Evolutionary conservation across 2,113 vertebrate species (phyloP).

Genomic region (Rynchops niger): DNA sequence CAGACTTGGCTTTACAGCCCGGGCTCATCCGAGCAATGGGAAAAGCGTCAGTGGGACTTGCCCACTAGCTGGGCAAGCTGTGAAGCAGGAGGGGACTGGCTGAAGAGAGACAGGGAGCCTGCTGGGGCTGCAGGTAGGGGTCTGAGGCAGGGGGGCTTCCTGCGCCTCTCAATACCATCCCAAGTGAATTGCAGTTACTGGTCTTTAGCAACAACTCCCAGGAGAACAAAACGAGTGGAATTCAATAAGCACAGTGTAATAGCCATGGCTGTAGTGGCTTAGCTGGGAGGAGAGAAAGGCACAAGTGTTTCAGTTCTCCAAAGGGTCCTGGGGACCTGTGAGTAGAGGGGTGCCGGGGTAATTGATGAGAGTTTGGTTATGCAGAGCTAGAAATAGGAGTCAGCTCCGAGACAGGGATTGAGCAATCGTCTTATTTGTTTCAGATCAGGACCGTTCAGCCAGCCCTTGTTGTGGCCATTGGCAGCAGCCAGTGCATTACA

Average conservation of each 20-base stretch:
- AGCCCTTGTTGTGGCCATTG: background rate
- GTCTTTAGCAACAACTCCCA: background rate
- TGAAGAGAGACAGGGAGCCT: background rate
- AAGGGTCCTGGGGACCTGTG: background rate
- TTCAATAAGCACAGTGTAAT: background rate
- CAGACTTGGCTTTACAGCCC: background rate
- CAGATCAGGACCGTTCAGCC: background rate
- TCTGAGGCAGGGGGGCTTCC: background rate
- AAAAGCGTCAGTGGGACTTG: background rate
- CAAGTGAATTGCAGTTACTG: background rate
- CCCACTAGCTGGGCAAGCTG: background rate
- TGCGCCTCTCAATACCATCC: background rate
- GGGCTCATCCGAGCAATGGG: background rate
- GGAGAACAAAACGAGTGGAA: background rate
- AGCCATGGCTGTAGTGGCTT: background rate
- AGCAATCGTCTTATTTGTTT: background rate
- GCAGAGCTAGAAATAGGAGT: background rate
- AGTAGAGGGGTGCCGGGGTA: background rate
- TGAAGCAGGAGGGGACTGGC: background rate
- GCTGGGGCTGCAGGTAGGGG: fast-evolving
- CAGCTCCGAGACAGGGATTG: background rate
- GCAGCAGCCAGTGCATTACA: background rate
- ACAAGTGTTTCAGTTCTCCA: background rate
- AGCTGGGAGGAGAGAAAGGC: background rate
- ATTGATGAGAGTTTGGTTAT: background rate